Base-by-base conservation (phyloP, 2,888 invertebrate species). In the Cyrtodaria siliqua region DNA sequence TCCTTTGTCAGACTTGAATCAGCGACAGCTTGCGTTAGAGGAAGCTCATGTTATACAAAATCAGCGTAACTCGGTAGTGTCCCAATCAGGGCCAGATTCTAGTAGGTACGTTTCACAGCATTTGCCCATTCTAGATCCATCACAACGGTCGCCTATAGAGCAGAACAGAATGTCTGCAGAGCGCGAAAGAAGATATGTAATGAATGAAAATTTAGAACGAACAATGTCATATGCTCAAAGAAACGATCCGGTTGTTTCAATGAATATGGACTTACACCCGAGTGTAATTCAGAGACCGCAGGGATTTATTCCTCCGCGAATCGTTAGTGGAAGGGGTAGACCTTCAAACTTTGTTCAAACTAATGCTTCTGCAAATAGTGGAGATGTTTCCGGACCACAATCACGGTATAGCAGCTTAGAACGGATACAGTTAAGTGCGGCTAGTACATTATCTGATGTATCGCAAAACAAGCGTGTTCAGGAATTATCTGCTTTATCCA, bases 281-380 rank as follows among this genome's bases (percentile, higher is more conserved):
- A 73, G 78, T 66, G 72, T 78, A 8, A 78, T 78, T 40, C 78
- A 78, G 24, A 68, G 64, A 38, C 78, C 78, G 8, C 60, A 64
- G 26, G 78, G 78, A 23, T 78, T 55, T 52, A 72, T 78, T 26
- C 78, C 78, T 3, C 78, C 78, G 1, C 53, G 72, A 4, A 57
- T 78, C 6, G 72, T 78, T 33, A 62, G 78, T 47, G 68, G 78
- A 18, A 57, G 55, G 23, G 68, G 63, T 2, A 24, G 60, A 9
- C 16, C 66, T 12, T 26, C 62, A 60, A 33, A 12, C 33, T 33
- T 16, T 44, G 44, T 16, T 9, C 44, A 44, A 44, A 3, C 20
- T 9, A 44, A 44, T 44, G 44, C 20, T 44, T 16, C 44, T 44
- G 6, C 16, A 18, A 44, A 44, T 44, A 20, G 20, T 16, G 44